Evolutionary conservation across 2,888 invertebrate species (phyloP).

Genomic region (Creontiades dilutus): DNA sequence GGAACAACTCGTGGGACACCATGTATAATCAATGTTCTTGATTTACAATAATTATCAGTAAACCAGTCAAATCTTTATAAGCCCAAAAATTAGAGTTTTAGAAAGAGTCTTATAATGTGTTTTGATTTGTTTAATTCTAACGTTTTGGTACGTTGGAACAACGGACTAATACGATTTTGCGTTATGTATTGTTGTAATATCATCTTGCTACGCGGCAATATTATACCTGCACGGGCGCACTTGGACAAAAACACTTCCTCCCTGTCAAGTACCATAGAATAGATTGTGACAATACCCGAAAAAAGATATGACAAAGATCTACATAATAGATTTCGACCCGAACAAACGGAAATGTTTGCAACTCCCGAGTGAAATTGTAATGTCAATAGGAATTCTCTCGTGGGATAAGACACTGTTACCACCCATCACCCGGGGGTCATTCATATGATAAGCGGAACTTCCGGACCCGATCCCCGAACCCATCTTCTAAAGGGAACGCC

Average conservation of each 20-base stretch:
- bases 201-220: not conserved
- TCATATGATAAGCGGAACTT: constrained; percentile 65
- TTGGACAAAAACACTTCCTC: constrained; percentile 20
- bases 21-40: too few relatives aligned
- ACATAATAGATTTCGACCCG: constrained; percentile 14
- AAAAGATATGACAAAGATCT: constrained; percentile 12
- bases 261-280: not conserved
- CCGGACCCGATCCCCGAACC: constrained; percentile 39
- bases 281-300: not conserved
- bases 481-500: constrained; percentile 23
- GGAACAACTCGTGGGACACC: too few relatives aligned
- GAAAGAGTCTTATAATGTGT: too few relatives aligned
- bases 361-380: constrained; percentile 2
- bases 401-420: constrained; percentile 63
- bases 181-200: not conserved
- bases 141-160: not conserved
- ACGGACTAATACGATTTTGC: not conserved
- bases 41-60: too few relatives aligned
- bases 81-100: too few relatives aligned
- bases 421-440: constrained; percentile 57
- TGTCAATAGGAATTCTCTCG: constrained; percentile 38
- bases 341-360: constrained; percentile 45
- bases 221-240: constrained; percentile 31
- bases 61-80: too few relatives aligned
- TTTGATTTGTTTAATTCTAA: not conserved